phyloP scores from a whole-genome alignment of 2,888 invertebrate genomes.

The Meghimatium bilineatum region DNA sequence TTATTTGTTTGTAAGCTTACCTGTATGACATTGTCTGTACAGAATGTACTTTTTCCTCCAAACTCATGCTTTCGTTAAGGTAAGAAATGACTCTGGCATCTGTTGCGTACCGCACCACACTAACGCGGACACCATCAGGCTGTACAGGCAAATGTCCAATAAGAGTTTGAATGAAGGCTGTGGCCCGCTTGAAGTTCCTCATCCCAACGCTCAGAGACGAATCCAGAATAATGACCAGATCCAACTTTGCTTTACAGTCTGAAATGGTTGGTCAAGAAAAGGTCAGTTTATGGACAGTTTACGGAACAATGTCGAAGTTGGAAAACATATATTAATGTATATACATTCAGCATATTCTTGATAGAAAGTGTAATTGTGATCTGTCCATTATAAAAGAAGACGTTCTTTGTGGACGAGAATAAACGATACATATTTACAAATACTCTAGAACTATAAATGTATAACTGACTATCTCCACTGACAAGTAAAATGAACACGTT shows the following conservation, averaged over 20 bases:
- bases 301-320: neutral
- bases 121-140: constrained; percentile 6
- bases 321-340: too few species aligned
- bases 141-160: neutral
- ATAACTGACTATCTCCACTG: too few species aligned
- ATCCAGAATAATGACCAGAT: constrained; percentile 26
- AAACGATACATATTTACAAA: too few species aligned
- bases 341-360: too few species aligned
- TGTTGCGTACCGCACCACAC: neutral
- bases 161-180: neutral
- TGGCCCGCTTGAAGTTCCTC: constrained; percentile 4
- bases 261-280: neutral
- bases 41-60: neutral
- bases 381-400: too few species aligned
- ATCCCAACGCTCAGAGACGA: constrained; percentile 10
- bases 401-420: too few species aligned
- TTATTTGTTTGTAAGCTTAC: neutral
- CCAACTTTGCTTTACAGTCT: constrained; percentile 11
- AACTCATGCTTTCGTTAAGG: constrained; percentile 2
- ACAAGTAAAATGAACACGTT: too few species aligned
- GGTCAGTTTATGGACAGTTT: neutral
- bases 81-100: constrained; percentile 5
- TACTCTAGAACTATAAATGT: too few species aligned
- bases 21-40: constrained; percentile 1
- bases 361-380: too few species aligned